phyloP scores from a whole-genome alignment of 2,113 vertebrate genomes.

The Tragulus kanchil region DNA sequence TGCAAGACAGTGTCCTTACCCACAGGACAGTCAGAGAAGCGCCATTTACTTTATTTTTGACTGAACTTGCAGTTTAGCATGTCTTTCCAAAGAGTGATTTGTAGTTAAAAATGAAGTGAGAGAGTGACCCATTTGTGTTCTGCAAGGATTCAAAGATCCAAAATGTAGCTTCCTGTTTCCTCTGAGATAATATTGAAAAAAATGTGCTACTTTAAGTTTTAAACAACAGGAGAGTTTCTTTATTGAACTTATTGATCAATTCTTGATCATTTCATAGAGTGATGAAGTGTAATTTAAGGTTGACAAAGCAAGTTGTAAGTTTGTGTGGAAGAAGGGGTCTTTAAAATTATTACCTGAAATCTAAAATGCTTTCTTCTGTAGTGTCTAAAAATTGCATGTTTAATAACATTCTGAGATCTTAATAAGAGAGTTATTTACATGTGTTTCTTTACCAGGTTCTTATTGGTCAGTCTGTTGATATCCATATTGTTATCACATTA shows the following conservation, averaged over 20 bases:
- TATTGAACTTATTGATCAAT: background rate
- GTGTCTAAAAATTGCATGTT: background rate
- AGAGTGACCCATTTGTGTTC: background rate
- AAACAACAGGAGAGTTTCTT: background rate
- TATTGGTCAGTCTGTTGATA: background rate
- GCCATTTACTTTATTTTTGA: background rate
- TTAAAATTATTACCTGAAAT: background rate
- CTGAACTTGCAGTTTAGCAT: background rate
- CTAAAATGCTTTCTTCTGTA: background rate
- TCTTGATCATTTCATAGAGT: background rate
- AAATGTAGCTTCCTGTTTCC: background rate
- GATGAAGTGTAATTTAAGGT: background rate
- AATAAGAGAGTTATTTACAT: background rate
- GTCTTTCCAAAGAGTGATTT: background rate
- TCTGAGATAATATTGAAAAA: background rate
- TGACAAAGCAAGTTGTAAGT: background rate
- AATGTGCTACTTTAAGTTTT: slow-evolving; percentile 13
- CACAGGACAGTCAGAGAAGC: too few species aligned
- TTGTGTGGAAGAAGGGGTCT: background rate
- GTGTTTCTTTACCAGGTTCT: background rate
- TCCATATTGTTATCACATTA: background rate
- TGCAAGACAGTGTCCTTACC: too few species aligned
- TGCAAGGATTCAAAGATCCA: background rate
- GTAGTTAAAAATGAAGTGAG: background rate
- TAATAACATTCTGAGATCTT: background rate